Evolutionary conservation across 2,113 vertebrate genomes (phyloP).

Genomic region (Sula dactylatra): DNA sequence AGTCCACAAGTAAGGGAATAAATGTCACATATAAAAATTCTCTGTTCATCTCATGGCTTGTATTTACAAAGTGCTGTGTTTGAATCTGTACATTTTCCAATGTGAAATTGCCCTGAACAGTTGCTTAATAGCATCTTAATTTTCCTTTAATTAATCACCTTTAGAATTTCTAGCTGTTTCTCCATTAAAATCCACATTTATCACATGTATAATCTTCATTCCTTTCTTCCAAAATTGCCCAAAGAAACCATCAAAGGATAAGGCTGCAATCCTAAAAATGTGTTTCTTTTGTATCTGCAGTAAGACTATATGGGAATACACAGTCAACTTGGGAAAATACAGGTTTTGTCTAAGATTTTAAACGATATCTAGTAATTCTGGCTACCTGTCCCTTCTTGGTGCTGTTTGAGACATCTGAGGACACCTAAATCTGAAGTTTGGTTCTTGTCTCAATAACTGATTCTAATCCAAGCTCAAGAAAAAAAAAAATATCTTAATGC

Average conservation of each 20-base stretch:
- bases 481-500: constrained; percentile 11
- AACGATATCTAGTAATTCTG: background rate
- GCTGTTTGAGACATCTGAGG: constrained; percentile 1
- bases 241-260: constrained; percentile 4
- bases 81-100: constrained; percentile 66
- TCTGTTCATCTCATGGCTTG: constrained; percentile 49
- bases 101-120: constrained; percentile 71
- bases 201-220: constrained; percentile 50
- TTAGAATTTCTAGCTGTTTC: constrained; percentile 67
- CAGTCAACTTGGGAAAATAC: background rate
- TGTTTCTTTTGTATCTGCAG: background rate
- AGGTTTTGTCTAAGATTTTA: background rate
- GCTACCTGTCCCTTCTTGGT: background rate
- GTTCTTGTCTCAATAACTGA: background rate
- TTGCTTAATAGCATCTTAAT: constrained; percentile 75
- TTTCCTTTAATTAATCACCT: constrained; percentile 74
- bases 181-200: constrained; percentile 62
- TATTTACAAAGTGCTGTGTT: constrained; percentile 59
- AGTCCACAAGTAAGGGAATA: constrained; percentile 26
- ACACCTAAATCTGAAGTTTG: constrained; percentile 27
- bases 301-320: background rate
- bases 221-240: constrained; percentile 49
- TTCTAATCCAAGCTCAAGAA: constrained; percentile 28
- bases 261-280: background rate
- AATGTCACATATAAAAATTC: constrained; percentile 38